Percentiles rank a stretch among this genome's conserved stretches.
phyloP scores from a whole-genome alignment of 2,888 invertebrate species.

The Drosophila neonasuta region DNA sequence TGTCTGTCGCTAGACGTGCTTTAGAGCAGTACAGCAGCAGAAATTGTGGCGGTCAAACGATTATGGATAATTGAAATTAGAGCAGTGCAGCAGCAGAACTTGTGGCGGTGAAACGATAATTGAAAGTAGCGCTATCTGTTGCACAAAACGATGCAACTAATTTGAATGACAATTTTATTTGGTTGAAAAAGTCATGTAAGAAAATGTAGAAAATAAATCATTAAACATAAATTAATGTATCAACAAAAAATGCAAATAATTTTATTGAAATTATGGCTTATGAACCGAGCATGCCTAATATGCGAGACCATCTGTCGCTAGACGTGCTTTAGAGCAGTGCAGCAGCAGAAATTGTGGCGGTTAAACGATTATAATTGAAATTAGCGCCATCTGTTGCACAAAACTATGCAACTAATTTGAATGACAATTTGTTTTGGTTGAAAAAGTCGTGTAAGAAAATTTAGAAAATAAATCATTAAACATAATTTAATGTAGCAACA shows the following conservation, averaged over 20 bases:
- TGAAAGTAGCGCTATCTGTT: too few relatives aligned
- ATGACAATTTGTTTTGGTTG: too few relatives aligned
- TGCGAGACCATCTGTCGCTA: neutral
- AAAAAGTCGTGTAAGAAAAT: neutral
- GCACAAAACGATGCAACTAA: too few relatives aligned
- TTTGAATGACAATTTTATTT: too few relatives aligned
- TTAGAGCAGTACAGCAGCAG: constrained; percentile 9
- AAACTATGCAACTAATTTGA: too few relatives aligned
- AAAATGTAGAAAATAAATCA: neutral
- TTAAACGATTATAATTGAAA: neutral
- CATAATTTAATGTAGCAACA: neutral
- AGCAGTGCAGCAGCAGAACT: neutral
- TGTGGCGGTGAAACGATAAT: neutral
- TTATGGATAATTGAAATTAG: neutral
- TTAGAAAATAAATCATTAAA: neutral
- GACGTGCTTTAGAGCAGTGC: constrained; percentile 1
- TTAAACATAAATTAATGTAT: neutral
- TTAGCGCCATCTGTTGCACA: too few relatives aligned
- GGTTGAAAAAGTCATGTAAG: neutral
- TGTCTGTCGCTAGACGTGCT: neutral
- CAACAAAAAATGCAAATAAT: neutral
- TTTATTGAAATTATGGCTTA: neutral
- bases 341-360: neutral
- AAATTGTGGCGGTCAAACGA: too few relatives aligned
- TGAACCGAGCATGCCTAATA: constrained; percentile 6